Conservation (phyloP, 2,113 vertebrate genomes). For the Otocyon megalotis region DNA sequence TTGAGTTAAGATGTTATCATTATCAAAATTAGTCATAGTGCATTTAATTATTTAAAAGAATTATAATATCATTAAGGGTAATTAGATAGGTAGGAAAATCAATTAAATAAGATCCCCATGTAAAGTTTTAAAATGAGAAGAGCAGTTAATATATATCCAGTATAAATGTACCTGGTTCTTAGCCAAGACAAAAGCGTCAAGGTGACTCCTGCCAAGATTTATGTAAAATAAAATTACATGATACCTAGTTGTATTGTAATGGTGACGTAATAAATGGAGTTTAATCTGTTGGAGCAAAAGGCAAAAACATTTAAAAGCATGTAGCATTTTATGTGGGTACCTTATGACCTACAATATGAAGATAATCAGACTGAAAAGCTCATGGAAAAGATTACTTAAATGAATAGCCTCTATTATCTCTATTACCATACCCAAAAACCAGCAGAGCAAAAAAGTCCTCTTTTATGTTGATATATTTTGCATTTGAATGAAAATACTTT, state of each 20-base stretch:
- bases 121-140: constrained; percentile 68
- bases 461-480: not conserved
- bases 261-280: constrained; percentile 41
- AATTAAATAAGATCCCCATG: constrained; percentile 45
- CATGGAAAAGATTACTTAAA: not conserved
- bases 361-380: constrained; percentile 21
- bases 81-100: constrained; percentile 71
- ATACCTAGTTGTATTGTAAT: not conserved
- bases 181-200: constrained; percentile 48
- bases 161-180: constrained; percentile 55
- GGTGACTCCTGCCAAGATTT: constrained; percentile 51
- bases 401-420: not conserved
- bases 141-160: constrained; percentile 47
- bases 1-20: constrained; percentile 71
- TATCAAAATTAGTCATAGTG: constrained; percentile 63
- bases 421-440: not conserved
- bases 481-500: constrained; percentile 4
- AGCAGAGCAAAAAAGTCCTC: not conserved
- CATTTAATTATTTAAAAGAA: constrained; percentile 74
- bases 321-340: not conserved
- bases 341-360: not conserved
- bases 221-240: constrained; percentile 57
- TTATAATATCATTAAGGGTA: constrained; percentile 66
- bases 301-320: constrained; percentile 60
- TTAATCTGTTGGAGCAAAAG: constrained; percentile 21